Base-by-base conservation (phyloP, 2,888 invertebrate species). In the Pandemis heparana region DNA sequence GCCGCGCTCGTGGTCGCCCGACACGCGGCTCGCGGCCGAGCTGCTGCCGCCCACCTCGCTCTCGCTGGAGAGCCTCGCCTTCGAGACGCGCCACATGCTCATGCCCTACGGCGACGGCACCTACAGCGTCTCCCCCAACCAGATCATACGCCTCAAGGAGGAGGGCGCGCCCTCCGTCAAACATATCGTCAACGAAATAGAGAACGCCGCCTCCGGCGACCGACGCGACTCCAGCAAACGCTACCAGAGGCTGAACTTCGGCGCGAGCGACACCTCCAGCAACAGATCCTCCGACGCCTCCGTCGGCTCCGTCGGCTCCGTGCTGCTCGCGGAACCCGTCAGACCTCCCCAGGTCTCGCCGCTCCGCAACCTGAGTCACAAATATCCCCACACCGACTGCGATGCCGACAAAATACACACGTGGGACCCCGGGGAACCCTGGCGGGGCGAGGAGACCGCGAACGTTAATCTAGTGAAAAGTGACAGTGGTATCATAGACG, bases 81-180 rank as follows among this genome's bases (percentile, higher is more conserved):
- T 95, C 76, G 95, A 95, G 83, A 96, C 96, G n/a, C 95, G 97
- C 62, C 97, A 97, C 87, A 96, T 97, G 87, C 95, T 98, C 77
- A 96, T 98, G 96, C 97, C 98, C 1, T 98, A 97, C 86, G 97
- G 97, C 82, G 97, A 97, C 88, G 98, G 98, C 51, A 96, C 97
- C 79, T 98, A 98, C 90, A 98, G 98, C 87, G 98, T 98, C 41
- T 98, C 98, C 62, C 98, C 98, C 81, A 98, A 98, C 90, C 97
- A 98, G 95, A 97, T 98, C 82, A 96, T 98, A 77, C 96, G 98
- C 82, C 95, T 98, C 78, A 97, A 97, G 79, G 96, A 96, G 78
- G 95, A 96, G 76, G 95, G 94, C 70, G 92, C 94, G 63, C 94
- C 95, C 38, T 96, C 96, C 38, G 97, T 97, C 71, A 96, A 96